phyloP scores from a whole-genome alignment of 2,113 vertebrate genomes.

The Stercorarius parasiticus region DNA sequence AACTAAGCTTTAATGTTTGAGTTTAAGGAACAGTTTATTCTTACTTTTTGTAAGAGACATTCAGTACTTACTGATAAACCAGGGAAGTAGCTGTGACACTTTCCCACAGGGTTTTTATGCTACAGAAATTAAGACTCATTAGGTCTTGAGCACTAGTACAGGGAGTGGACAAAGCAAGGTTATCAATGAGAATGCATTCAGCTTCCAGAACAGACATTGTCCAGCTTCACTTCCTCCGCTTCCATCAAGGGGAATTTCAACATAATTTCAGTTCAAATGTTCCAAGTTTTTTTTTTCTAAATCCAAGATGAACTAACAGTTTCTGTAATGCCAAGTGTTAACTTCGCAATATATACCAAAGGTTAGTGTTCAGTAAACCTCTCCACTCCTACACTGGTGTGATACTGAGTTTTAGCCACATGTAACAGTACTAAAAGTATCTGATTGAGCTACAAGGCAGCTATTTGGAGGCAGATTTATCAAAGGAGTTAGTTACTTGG shows the following conservation, averaged over 20 bases:
- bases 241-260: neutral
- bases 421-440: neutral
- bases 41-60: neutral
- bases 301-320: neutral
- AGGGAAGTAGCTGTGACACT: neutral
- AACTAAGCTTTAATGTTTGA: neutral
- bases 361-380: neutral
- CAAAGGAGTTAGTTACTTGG: slow-evolving; percentile 17
- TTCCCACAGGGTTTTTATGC: neutral
- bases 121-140: slow-evolving; percentile 2
- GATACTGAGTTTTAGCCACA: neutral
- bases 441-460: neutral
- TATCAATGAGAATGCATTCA: neutral
- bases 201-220: neutral
- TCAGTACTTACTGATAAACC: neutral
- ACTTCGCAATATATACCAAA: neutral
- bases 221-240: neutral
- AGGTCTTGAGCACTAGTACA: neutral
- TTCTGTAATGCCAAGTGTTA: neutral
- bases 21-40: neutral
- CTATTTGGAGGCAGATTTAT: neutral
- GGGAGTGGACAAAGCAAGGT: neutral
- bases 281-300: neutral
- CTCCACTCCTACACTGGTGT: neutral
- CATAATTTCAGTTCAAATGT: neutral